Conservation (phyloP, 2,113 vertebrate genomes). For the Thamnophis sirtalis region DNA sequence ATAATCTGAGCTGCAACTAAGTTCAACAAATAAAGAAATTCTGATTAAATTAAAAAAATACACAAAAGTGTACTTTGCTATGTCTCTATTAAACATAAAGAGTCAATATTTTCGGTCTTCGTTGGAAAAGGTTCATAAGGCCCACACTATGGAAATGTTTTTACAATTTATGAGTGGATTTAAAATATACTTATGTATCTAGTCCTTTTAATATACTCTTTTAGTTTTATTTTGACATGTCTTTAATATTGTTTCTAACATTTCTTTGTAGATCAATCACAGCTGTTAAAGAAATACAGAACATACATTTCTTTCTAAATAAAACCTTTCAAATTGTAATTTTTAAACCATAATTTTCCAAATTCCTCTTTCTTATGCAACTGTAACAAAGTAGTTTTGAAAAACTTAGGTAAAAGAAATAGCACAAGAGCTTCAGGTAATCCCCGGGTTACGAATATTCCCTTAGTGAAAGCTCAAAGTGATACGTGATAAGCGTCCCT, state of each 20-base stretch:
- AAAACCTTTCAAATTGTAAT: neutral
- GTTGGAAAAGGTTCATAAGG: neutral
- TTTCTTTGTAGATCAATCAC: neutral
- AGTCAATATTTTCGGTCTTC: neutral
- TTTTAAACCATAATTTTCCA: neutral
- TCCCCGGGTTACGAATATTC: too few relatives aligned
- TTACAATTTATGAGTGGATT: neutral
- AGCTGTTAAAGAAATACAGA: neutral
- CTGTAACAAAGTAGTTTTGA: neutral
- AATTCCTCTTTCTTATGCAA: neutral
- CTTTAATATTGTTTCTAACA: neutral
- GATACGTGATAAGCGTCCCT: too few relatives aligned
- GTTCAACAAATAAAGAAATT: neutral
- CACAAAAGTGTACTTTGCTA: neutral
- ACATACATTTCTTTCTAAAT: neutral
- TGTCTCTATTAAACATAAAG: neutral
- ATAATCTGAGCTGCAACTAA: neutral
- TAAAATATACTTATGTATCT: neutral
- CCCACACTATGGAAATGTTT: neutral
- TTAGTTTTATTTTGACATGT: neutral
- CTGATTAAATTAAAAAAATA: neutral
- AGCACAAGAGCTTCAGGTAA: neutral
- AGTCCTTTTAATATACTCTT: neutral
- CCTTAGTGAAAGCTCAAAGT: too few relatives aligned
- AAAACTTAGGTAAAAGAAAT: neutral